Conservation (phyloP, 2,797 vertebrate species). For the Cossypha dichroa region DNA sequence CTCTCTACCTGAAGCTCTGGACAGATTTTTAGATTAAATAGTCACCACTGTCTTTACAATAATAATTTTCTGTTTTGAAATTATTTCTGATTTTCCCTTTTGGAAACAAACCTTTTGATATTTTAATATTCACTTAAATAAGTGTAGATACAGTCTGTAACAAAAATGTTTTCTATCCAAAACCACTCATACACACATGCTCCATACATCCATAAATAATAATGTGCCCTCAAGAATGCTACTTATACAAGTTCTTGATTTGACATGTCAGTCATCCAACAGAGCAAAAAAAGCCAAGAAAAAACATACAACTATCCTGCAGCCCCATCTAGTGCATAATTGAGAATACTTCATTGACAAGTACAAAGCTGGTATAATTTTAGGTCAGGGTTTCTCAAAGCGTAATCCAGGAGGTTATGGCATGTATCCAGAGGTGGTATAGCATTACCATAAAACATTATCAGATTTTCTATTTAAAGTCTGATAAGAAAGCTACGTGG, state of each 20-base stretch:
- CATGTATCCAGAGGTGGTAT: not conserved
- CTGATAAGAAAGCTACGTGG: not conserved
- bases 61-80: not conserved
- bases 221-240: not conserved
- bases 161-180: not conserved
- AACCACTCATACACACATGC: not conserved
- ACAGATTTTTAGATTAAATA: not conserved
- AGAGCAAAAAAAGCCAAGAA: not conserved
- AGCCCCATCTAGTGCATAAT: conserved; percentile 77
- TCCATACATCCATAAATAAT: not conserved
- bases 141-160: not conserved
- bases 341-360: conserved; percentile 24
- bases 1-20: not conserved
- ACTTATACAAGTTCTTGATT: not conserved
- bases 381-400: not conserved
- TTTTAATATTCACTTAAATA: not conserved
- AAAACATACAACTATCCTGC: conserved; percentile 41
- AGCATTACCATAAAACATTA: not conserved
- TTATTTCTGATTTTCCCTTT: not conserved
- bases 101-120: not conserved
- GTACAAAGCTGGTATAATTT: not conserved
- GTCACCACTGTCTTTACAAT: not conserved
- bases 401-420: accelerated
- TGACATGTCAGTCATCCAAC: not conserved
- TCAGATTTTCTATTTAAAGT: not conserved